Evolutionary conservation across 2,797 vertebrate genomes (phyloP), one percentile per base, ranked within the genome.

Genomic region (Enteromius anoplus): DNA sequence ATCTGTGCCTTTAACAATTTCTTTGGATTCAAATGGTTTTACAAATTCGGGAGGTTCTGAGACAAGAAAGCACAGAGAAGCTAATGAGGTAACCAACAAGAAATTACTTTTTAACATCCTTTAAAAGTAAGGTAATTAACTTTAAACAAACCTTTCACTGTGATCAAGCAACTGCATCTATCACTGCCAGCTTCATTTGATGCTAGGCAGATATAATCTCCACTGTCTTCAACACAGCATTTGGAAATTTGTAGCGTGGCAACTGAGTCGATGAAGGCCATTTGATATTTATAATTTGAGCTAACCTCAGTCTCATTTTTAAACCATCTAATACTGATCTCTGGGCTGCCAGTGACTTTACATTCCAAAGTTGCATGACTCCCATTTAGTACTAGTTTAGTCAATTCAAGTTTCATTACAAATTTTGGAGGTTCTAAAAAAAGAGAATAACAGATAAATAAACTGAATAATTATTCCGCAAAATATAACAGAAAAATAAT

Each of bases 101-200:
- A 82, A 77, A 51, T 29, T 2, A n/a, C 37, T 40, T 62, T 45
- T 62, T 45, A 65, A 85, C 5, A 66, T 70, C 45, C 40, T 42
- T 75, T 37, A 40, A 55, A 68, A 42, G n/a, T 65, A 19, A 47
- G 51, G 9, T 85, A 10, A 65, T 14, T 32, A 12, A 45, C 73
- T 80, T 17, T 62, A 71, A 91, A 97, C 97, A 89, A 91, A 99
- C 98, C 98, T 99, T 99, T 99, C 87, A 99, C 92, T 86, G 96
- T 96, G 32, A 99, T 86, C 79, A 96, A 86, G 77, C 96, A 95
- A 91, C 95, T 94, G 91, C 97, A 98, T 86, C 93, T 96, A 85
- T 99, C 97, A 88, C 93, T 97, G 71, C 98, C 98, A 77, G 97
- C 98, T 68, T 99, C 96, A 10, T 97, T 99, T 90, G 95, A 96